Evolutionary conservation across 2,113 vertebrate genomes (phyloP).

Genomic region (Seriola rivoliana): DNA sequence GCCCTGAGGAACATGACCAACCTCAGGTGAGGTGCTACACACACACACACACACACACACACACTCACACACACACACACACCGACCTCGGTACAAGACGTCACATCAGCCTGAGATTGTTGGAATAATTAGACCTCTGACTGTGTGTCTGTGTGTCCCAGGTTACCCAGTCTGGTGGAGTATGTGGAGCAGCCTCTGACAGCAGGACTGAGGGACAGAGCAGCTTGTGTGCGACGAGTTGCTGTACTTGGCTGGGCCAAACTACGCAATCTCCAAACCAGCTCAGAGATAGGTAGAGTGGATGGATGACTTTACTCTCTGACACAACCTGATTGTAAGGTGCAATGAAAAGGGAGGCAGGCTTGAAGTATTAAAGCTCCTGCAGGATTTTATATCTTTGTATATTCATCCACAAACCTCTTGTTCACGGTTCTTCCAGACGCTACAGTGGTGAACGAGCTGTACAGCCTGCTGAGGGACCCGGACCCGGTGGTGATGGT

Average conservation of each 20-base stretch:
- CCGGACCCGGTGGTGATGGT: slow-evolving; percentile 96
- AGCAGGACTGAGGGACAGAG: slow-evolving; percentile 91
- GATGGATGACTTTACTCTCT: background rate
- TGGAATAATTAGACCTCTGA: background rate
- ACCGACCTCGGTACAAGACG: too few relatives aligned
- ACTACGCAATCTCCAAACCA: slow-evolving; percentile 90
- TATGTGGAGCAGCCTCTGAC: slow-evolving; percentile 93
- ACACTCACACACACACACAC: too few relatives aligned
- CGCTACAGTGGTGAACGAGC: slow-evolving; percentile 91
- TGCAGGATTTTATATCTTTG: too few relatives aligned
- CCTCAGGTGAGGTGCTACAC: slow-evolving; percentile 84
- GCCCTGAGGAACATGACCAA: slow-evolving; percentile 94
- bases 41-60: too few relatives aligned
- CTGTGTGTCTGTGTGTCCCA: slow-evolving; percentile 59
- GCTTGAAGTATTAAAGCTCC: too few relatives aligned
- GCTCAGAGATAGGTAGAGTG: slow-evolving; percentile 88
- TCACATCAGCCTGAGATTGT: background rate
- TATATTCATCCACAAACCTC: too few relatives aligned
- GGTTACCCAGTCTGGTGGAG: slow-evolving; percentile 93
- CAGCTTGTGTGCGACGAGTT: slow-evolving; percentile 93
- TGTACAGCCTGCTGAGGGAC: slow-evolving; percentile 96
- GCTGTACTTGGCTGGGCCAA: slow-evolving; percentile 96
- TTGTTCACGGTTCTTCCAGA: slow-evolving; percentile 80
- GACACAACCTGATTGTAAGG: too few relatives aligned
- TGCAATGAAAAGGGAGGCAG: too few relatives aligned